Evolutionary conservation across 2,113 vertebrate species (phyloP).

Genomic region (Dicerorhinus sumatrensis): DNA sequence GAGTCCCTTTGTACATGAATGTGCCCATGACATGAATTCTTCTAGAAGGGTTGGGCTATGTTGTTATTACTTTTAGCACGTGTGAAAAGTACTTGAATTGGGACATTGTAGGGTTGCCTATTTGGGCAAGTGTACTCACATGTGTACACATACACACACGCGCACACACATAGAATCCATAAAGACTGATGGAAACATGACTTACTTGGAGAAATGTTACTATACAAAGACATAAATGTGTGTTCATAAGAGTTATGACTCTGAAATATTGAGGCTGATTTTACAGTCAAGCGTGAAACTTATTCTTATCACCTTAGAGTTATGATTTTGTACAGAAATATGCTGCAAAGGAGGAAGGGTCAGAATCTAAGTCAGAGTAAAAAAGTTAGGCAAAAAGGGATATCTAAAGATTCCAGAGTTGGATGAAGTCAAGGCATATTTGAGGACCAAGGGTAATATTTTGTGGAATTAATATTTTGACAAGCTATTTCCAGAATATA

Average conservation of each 20-base stretch:
- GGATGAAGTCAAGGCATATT: not conserved
- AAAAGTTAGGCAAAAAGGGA: not conserved
- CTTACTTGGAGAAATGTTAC: not conserved
- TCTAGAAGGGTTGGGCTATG: not conserved
- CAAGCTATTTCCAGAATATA: not conserved
- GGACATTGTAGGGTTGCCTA: not conserved
- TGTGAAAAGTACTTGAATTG: not conserved
- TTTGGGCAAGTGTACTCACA: not conserved
- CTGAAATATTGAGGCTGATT: not conserved
- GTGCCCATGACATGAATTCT: not conserved
- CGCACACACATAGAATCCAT: not conserved
- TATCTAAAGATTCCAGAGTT: not conserved
- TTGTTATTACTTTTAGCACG: not conserved
- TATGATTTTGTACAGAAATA: slow-evolving; percentile 11
- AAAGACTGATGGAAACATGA: not conserved
- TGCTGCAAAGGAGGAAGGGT: not conserved
- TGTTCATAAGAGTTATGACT: not conserved
- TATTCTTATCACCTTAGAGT: not conserved
- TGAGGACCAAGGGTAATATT: slow-evolving; percentile 3
- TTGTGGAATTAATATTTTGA: slow-evolving; percentile 56
- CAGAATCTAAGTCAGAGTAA: slow-evolving; percentile 8
- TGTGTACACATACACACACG: not conserved
- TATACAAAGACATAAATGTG: not conserved
- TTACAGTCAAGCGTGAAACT: not conserved
- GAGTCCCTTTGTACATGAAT: not conserved